Evolutionary conservation across 2,797 vertebrate genomes (phyloP), one percentile per base, ranked within the genome.

Genomic region (Carduelis carduelis): DNA sequence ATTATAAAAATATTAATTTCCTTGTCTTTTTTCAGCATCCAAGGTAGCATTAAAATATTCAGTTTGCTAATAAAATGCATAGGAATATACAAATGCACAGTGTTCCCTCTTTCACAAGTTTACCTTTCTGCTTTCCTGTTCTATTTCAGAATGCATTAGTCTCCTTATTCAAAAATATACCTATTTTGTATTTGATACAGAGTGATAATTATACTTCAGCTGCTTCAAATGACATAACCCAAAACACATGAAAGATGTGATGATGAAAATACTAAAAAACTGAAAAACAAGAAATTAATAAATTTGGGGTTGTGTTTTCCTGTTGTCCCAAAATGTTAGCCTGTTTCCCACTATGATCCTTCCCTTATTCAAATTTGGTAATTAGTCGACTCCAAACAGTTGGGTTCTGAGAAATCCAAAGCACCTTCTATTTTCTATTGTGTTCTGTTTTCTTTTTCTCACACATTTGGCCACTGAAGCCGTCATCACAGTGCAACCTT

Each of bases 1-100:
- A 98, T 98, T 98, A 99, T 97, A 98, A 99, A 99, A 98, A 98
- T 98, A 97, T 97, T 96, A 98, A 97, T 96, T 98, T 98, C 87
- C 82, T 98, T 98, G 97, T 98, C 92, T 97, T 94, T 98, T 97
- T 98, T 97, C 63, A 79, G 32, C 52, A 83, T 80, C 53, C 85
- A 97, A 97, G 96, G 74, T 95, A 95, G 77, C 35, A 92, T 96
- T 97, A 97, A 97, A 96, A 96, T 96, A 88, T 77, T 97, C 93
- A 59, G 37, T 95, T 96, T 97, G 44, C 88, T 97, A 97, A 97
- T 68, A 95, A 87, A 97, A 90, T 87, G 12, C 80, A 70, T 72
- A 82, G 64, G 90, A 90, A 90, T 70, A 44, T 11, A 83, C 32
- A 87, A 90, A 91, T 61, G n/a, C 26, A 66, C 26, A 46, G 27